phyloP scores from a whole-genome alignment of 2,113 vertebrate species.

The Pipra filicauda region DNA sequence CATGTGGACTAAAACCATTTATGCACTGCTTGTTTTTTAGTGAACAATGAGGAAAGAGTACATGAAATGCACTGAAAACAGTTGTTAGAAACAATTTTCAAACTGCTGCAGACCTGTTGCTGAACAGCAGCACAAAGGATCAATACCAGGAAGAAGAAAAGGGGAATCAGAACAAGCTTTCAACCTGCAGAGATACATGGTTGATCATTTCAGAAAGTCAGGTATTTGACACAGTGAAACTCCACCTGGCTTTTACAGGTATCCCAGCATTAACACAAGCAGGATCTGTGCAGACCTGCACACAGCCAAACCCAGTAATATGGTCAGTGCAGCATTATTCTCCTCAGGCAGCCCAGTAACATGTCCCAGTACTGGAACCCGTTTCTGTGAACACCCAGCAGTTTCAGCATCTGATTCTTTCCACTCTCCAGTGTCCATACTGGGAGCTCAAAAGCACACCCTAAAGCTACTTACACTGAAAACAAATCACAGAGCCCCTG shows the following conservation, averaged over 20 bases:
- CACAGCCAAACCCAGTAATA: background rate
- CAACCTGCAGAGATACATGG: background rate
- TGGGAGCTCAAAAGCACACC: background rate
- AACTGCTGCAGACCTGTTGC: background rate
- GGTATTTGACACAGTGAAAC: background rate
- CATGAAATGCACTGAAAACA: background rate
- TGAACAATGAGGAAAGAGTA: background rate
- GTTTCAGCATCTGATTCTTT: background rate
- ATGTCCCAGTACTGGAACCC: accelerated
- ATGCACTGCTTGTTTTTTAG: background rate
- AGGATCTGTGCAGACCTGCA: background rate
- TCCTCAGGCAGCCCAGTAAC: background rate
- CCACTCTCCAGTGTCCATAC: background rate
- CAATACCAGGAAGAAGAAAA: background rate
- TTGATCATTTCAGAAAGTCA: background rate
- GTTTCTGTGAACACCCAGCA: background rate
- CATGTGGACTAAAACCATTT: background rate
- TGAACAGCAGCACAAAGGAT: background rate
- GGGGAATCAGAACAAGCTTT: background rate
- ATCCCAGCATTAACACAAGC: background rate
- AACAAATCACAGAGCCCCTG: background rate
- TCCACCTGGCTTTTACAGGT: background rate
- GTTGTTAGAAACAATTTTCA: background rate
- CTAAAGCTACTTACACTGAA: background rate
- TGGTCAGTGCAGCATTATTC: background rate